A percentile compares a stretch with the other conserved stretches of the same genome.
Evolutionary conservation across 1,140 invertebrate species (phyloP).

Genomic region (Tetramorium simillimum): DNA sequence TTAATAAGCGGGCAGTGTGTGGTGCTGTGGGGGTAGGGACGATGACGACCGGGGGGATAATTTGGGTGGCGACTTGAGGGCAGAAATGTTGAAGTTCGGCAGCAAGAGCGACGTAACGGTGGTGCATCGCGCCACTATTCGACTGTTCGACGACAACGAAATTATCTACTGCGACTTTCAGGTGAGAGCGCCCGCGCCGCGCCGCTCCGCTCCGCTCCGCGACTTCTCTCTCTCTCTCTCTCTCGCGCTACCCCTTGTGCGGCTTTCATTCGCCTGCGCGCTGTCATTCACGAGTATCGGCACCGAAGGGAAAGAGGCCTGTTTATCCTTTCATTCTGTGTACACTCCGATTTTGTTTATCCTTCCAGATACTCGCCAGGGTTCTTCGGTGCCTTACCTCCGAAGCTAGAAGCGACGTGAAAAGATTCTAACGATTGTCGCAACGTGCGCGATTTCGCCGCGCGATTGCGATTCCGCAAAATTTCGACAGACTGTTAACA

Average conservation of each 20-base stretch:
- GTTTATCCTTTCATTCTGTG: background rate
- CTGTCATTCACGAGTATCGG: slow-evolving; percentile 16
- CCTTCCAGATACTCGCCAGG: background rate
- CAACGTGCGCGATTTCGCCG: background rate
- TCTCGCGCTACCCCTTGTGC: background rate
- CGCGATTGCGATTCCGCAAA: background rate
- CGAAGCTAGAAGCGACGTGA: background rate
- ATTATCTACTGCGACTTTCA: slow-evolving; percentile 98
- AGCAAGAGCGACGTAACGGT: slow-evolving; percentile 93
- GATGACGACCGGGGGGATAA: slow-evolving; percentile 77
- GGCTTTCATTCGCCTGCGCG: background rate
- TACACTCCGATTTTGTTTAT: background rate
- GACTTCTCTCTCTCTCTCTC: too few relatives aligned
- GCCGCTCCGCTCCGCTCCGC: background rate
- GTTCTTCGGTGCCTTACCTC: background rate
- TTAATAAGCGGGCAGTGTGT: slow-evolving; percentile 77
- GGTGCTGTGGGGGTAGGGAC: slow-evolving; percentile 79
- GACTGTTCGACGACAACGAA: slow-evolving; percentile 97
- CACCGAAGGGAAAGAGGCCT: background rate
- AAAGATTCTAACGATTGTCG: slow-evolving; percentile 38
- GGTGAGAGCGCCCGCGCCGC: slow-evolving; percentile 85
- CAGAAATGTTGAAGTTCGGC: slow-evolving; percentile 90
- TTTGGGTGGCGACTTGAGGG: slow-evolving; percentile 79
- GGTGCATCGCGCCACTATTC: slow-evolving; percentile 97
- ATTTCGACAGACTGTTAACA: background rate